A percentile compares a stretch with the other conserved stretches of the same genome.
Evolutionary conservation across 2,888 invertebrate species (phyloP).

Genomic region (Cantharis flavilabris): DNA sequence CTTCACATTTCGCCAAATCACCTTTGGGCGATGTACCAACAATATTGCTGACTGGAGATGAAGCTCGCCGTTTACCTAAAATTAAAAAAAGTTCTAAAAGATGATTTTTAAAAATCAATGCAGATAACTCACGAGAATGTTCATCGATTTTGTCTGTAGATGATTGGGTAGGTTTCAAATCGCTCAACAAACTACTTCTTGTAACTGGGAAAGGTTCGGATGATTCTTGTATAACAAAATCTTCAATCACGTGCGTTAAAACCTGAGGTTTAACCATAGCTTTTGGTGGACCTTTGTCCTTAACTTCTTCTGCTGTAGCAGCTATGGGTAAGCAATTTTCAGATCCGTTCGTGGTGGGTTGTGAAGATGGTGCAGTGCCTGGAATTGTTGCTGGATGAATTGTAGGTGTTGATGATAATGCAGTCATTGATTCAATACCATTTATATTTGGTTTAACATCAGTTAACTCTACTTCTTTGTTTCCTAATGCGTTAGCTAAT

Average conservation of each 20-base stretch:
- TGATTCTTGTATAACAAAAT: slow-evolving; percentile 95
- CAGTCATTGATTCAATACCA: slow-evolving; percentile 33
- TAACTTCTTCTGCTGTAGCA: slow-evolving; percentile 53
- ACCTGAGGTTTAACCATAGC: slow-evolving; percentile 96
- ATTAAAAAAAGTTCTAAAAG: neutral
- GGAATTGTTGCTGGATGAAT: slow-evolving; percentile 51
- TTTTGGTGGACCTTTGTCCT: slow-evolving; percentile 70
- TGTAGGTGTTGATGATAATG: slow-evolving; percentile 33
- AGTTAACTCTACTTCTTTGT: slow-evolving; percentile 11
- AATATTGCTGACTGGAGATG: slow-evolving; percentile 42
- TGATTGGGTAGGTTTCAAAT: slow-evolving; percentile 50
- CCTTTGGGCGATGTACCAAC: slow-evolving; percentile 57
- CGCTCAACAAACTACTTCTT: slow-evolving; percentile 51
- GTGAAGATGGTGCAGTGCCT: slow-evolving; percentile 48
- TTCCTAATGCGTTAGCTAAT: neutral
- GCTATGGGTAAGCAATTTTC: slow-evolving; percentile 51
- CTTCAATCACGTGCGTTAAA: slow-evolving; percentile 94
- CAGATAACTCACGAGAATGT: slow-evolving; percentile 71
- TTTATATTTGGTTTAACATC: slow-evolving; percentile 39
- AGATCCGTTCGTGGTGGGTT: slow-evolving; percentile 35
- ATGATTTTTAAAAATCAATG: slow-evolving; percentile 12
- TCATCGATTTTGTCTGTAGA: slow-evolving; percentile 71
- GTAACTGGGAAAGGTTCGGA: slow-evolving; percentile 87
- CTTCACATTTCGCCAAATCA: slow-evolving; percentile 70
- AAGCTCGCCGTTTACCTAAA: slow-evolving; percentile 61